Conservation (phyloP, 2,888 invertebrate species). For the Lamellibrachia columna region DNA sequence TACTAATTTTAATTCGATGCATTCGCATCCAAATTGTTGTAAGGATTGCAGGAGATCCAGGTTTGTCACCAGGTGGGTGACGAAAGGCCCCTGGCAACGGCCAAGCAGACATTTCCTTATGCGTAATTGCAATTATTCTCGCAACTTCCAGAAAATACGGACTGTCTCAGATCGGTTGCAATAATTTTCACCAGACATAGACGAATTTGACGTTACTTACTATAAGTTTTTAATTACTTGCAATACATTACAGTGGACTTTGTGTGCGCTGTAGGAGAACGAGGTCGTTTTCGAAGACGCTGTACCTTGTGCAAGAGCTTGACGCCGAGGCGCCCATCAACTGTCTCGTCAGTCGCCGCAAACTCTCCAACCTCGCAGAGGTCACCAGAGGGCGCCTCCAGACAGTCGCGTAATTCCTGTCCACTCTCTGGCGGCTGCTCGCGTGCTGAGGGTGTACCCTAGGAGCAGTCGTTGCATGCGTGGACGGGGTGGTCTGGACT, state of each 20-base stretch:
- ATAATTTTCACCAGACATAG: not conserved
- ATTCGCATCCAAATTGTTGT: no score
- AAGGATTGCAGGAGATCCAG: no score
- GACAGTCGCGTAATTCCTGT: not conserved
- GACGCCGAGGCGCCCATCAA: not conserved
- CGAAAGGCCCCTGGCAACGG: not conserved
- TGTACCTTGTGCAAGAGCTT: not conserved
- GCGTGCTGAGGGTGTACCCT: not conserved
- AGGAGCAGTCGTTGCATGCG: not conserved
- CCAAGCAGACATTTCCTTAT: not conserved
- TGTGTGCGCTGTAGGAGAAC: not conserved
- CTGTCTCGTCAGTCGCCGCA: slow-evolving; percentile 16
- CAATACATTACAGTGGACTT: not conserved
- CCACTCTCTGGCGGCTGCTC: not conserved
- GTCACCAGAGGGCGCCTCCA: slow-evolving; percentile 12
- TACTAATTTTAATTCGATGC: no score
- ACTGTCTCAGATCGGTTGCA: not conserved
- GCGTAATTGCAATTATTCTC: not conserved
- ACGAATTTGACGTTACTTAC: not conserved
- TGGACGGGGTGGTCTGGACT: not conserved
- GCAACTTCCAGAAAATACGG: not conserved
- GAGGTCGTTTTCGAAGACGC: not conserved
- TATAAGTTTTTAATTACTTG: not conserved
- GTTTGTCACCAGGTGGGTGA: not conserved
- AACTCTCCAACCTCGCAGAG: slow-evolving; percentile 9